These are phyloP conservation scores for Bicyclus anynana DNA, from an alignment of 1,140 invertebrate species.

Conservation along the genomic window DNA sequence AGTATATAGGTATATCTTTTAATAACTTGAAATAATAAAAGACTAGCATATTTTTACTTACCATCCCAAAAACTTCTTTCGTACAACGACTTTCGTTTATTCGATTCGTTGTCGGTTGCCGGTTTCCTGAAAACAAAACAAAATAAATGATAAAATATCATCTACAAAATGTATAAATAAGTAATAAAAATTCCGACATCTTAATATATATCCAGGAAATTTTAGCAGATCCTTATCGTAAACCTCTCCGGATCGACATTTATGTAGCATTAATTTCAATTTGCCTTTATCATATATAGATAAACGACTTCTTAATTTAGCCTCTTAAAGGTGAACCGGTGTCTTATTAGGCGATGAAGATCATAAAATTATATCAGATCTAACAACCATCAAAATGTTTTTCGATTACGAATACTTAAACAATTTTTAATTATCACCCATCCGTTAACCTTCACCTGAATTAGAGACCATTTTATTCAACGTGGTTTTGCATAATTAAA, in stretches of 20 bases:
- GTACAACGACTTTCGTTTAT: conserved; percentile 52
- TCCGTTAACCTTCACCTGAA: conserved; percentile 4
- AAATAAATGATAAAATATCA: no score
- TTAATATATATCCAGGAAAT: no score
- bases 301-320: background rate
- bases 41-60: conserved; percentile 32
- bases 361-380: conserved; percentile 3
- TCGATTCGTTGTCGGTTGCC: conserved; percentile 41
- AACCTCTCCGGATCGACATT: background rate
- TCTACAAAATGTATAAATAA: no score
- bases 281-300: background rate
- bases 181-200: no score
- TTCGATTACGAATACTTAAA: background rate
- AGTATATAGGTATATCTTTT: background rate
- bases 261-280: background rate
- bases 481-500: background rate
- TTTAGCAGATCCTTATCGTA: no score
- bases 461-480: background rate
- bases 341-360: conserved; percentile 10
- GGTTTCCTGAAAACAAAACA: conserved; percentile 48
- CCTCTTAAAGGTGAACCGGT: conserved; percentile 19
- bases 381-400: background rate
- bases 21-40: no score
- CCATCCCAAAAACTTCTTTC: conserved; percentile 65
- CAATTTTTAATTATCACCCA: conserved; percentile 10